These are phyloP conservation scores for Apis florea DNA, from an alignment of 1,140 invertebrate species.

Conservation along the genomic window DNA sequence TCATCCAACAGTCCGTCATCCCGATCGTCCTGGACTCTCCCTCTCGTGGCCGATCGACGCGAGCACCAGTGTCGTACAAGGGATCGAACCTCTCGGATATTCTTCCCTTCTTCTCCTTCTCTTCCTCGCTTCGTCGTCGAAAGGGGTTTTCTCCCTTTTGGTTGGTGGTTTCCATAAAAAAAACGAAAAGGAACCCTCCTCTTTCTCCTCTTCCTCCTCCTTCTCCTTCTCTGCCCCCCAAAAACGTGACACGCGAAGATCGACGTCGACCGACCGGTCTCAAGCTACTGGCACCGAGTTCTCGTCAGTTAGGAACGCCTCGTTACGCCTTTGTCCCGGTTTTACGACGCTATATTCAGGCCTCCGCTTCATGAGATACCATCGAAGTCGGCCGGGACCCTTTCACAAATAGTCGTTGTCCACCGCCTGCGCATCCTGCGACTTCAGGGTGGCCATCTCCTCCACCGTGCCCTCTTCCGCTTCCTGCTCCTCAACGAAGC, in stretches of 20 bases:
- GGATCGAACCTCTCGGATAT: not conserved
- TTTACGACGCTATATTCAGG: conserved; percentile 45
- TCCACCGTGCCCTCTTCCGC: conserved; percentile 71
- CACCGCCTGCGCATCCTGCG: conserved; percentile 72
- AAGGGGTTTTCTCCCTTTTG: not conserved
- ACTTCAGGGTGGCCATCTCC: conserved; percentile 78
- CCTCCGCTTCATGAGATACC: conserved; percentile 33
- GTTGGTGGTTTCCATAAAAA: not conserved
- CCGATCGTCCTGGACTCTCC: not conserved
- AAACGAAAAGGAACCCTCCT: not conserved
- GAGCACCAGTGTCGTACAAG: conserved; percentile 10
- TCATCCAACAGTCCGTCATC: not conserved
- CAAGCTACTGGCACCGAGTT: conserved; percentile 19
- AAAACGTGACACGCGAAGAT: conserved; percentile 9
- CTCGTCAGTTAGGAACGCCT: conserved; percentile 28
- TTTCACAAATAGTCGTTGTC: conserved; percentile 76
- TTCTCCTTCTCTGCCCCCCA: too few species aligned
- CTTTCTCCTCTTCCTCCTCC: too few species aligned
- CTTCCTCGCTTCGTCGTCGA: not conserved
- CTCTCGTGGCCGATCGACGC: not conserved
- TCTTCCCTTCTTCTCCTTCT: not conserved
- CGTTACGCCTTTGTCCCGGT: conserved; percentile 25
- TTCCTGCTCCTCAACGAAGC: conserved; percentile 83
- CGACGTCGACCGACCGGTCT: conserved; percentile 1
- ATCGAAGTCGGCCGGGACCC: conserved; percentile 30